phyloP scores from a whole-genome alignment of 2,888 invertebrate genomes.

The Diarsia rubi region DNA sequence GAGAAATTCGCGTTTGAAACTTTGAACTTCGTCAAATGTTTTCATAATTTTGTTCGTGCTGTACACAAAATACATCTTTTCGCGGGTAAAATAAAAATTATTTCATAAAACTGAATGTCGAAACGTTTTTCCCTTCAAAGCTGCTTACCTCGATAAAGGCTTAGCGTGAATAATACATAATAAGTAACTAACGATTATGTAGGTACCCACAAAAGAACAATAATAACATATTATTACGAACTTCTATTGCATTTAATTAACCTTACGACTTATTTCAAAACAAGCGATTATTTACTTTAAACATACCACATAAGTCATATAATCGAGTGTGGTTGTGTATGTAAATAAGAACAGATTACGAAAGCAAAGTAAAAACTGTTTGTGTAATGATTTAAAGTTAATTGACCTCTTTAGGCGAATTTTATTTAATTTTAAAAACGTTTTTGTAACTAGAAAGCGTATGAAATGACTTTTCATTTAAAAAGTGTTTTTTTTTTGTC shows the following conservation, averaged over 20 bases:
- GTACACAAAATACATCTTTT: not conserved
- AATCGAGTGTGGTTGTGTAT: constrained; percentile 26
- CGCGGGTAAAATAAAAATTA: not conserved
- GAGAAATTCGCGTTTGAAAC: no score
- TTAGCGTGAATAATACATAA: constrained; percentile 30
- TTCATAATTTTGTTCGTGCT: no score
- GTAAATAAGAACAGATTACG: constrained; percentile 51
- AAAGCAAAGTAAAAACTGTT: constrained; percentile 53
- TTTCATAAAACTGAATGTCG: not conserved
- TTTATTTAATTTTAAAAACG: constrained; percentile 38
- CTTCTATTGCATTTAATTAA: constrained; percentile 52
- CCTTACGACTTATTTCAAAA: constrained; percentile 31
- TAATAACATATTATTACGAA: constrained; percentile 19
- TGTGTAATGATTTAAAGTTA: constrained; percentile 55
- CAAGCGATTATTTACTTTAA: constrained; percentile 41
- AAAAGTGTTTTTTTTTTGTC: not conserved
- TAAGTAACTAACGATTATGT: constrained; percentile 3
- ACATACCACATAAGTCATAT: not conserved
- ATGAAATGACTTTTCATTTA: not conserved
- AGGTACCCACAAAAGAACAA: constrained; percentile 36
- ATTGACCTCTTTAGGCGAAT: constrained; percentile 57
- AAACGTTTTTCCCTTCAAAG: not conserved
- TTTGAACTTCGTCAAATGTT: no score
- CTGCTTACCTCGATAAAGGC: constrained; percentile 18
- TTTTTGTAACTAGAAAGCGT: constrained; percentile 46